These are phyloP conservation scores for Drosophila nigricruria DNA, from an alignment of 2,888 invertebrate species.

Conservation along the genomic window DNA sequence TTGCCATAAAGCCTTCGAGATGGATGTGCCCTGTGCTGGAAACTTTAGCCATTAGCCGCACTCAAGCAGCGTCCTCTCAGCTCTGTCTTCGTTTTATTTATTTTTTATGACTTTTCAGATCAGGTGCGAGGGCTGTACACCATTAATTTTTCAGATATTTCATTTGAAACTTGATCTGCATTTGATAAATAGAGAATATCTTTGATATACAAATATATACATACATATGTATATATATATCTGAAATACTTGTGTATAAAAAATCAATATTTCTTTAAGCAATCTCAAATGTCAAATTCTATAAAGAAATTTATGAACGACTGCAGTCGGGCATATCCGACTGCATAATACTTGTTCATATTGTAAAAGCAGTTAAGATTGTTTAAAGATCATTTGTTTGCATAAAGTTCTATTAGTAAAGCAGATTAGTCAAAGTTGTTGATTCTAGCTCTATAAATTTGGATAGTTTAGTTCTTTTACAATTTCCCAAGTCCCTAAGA, in stretches of 20 bases:
- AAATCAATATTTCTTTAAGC: too few species aligned
- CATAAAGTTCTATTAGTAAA: too few species aligned
- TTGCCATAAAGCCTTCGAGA: conserved; percentile 49
- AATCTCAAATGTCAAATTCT: too few species aligned
- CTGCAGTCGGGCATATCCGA: neutral
- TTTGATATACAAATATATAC: neutral
- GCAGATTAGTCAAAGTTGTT: too few species aligned
- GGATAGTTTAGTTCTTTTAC: too few species aligned
- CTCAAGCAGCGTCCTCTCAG: conserved; percentile 11
- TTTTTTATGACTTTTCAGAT: neutral
- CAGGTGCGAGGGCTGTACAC: conserved; percentile 16
- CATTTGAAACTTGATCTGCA: conserved; percentile 12
- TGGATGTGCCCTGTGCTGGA: conserved; percentile 42
- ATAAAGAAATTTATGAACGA: too few species aligned
- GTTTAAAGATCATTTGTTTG: too few species aligned
- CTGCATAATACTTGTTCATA: neutral
- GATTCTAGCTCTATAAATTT: too few species aligned
- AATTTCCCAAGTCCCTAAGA: too few species aligned
- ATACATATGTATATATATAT: neutral
- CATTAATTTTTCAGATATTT: neutral
- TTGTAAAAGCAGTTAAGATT: neutral
- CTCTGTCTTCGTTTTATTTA: neutral
- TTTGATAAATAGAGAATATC: neutral
- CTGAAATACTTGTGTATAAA: neutral
- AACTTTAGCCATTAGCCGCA: conserved; percentile 33